Conservation (phyloP, 2,113 vertebrate species). For the Taxidea taxus region DNA sequence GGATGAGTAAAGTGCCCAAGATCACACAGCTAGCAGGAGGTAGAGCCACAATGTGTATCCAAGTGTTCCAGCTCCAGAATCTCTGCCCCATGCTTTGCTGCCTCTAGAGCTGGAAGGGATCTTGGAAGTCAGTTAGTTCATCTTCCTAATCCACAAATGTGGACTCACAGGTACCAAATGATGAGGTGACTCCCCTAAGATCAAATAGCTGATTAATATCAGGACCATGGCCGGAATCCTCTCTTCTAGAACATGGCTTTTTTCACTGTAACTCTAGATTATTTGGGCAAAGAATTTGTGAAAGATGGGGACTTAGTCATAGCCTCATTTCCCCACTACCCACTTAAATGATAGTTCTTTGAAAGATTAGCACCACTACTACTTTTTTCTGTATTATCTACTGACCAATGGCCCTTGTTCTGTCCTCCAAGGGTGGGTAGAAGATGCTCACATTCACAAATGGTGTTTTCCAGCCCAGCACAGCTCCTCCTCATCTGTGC, state of each 20-base stretch:
- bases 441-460: not conserved
- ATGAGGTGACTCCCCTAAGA: not conserved
- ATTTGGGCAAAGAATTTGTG: not conserved
- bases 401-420: not conserved
- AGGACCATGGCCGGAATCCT: not conserved
- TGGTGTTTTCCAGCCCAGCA: not conserved
- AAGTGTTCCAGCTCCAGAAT: accelerated
- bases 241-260: not conserved
- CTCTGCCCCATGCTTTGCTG: not conserved
- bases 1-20: not conserved
- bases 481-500: not conserved
- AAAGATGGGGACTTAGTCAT: not conserved
- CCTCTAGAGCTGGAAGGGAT: not conserved
- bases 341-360: not conserved
- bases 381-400: not conserved
- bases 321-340: not conserved
- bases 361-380: not conserved
- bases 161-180: not conserved
- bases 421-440: not conserved
- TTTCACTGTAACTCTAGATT: not conserved
- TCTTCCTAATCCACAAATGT: not conserved
- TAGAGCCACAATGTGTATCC: not conserved
- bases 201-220: not conserved
- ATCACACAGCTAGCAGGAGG: not conserved
- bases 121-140: not conserved